Percentiles rank a stretch among this genome's conserved stretches.
phyloP scores from a whole-genome alignment of 1,140 invertebrate genomes.

The Saccostrea echinata region DNA sequence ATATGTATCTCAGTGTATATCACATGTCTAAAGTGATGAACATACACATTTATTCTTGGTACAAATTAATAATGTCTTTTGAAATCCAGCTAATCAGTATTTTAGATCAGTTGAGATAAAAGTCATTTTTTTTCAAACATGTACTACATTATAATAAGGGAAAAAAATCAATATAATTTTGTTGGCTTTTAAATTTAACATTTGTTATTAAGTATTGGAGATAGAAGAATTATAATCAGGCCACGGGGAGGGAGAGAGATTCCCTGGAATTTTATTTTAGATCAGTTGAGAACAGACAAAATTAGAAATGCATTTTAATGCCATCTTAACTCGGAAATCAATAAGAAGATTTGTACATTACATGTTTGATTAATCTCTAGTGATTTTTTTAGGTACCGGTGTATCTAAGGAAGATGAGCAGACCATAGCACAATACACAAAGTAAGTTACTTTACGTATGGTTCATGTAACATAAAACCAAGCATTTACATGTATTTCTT shows the following conservation, averaged over 20 bases:
- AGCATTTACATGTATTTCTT: too few species aligned
- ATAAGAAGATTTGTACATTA: neutral
- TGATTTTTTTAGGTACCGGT: neutral
- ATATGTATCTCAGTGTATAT: neutral
- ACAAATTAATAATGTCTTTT: neutral
- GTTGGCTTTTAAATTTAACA: neutral
- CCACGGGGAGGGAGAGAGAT: too few species aligned
- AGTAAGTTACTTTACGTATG: neutral
- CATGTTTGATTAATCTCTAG: neutral
- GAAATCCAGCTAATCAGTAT: neutral
- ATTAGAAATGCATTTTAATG: neutral
- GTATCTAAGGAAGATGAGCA: slow-evolving; percentile 3
- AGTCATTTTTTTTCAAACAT: neutral
- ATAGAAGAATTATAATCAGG: too few species aligned
- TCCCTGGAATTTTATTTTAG: too few species aligned
- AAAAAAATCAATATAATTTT: neutral
- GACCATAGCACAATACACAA: slow-evolving; percentile 25
- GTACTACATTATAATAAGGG: neutral
- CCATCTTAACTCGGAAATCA: neutral
- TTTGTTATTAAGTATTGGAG: neutral
- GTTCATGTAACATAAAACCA: too few species aligned
- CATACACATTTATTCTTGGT: neutral
- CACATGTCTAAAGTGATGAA: neutral
- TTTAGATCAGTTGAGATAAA: neutral
- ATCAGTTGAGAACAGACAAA: neutral